Percentiles rank a stretch among this genome's conserved stretches.
Evolutionary conservation across 2,888 invertebrate species (phyloP).

Genomic region (Ischnus inquisitorius): DNA sequence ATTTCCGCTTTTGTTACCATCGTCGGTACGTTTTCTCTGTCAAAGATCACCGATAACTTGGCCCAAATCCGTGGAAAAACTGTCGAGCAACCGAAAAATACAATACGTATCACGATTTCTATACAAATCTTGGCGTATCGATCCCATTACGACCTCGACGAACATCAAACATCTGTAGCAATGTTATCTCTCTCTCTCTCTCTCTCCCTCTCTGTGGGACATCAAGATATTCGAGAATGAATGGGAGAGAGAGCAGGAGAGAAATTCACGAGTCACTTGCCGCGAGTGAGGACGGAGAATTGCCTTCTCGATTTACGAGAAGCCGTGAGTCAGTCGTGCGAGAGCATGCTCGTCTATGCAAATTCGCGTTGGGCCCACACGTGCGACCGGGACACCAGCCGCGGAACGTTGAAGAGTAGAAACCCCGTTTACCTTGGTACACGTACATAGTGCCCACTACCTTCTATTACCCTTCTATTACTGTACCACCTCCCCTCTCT

Average conservation of each 20-base stretch:
- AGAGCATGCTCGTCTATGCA: slow-evolving; percentile 25
- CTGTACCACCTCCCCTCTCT: neutral
- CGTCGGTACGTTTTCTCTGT: neutral
- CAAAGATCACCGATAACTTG: slow-evolving; percentile 1
- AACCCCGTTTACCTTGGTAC: slow-evolving; percentile 31
- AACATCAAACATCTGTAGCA: slow-evolving; percentile 11
- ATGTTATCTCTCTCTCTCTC: slow-evolving; percentile 6
- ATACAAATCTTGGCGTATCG: neutral
- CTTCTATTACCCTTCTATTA: slow-evolving; percentile 30
- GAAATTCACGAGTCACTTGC: slow-evolving; percentile 26
- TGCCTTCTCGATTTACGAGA: slow-evolving; percentile 20
- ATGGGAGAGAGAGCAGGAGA: neutral
- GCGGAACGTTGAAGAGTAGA: neutral
- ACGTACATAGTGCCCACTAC: slow-evolving; percentile 19
- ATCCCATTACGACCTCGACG: neutral
- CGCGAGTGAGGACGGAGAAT: neutral
- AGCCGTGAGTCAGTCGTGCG: slow-evolving; percentile 16
- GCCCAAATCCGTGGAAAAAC: neutral
- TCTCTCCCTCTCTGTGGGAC: no score
- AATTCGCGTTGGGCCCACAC: slow-evolving; percentile 3
- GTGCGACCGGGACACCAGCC: neutral
- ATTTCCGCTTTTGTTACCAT: neutral
- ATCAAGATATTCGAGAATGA: neutral
- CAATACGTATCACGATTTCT: neutral
- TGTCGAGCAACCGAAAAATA: slow-evolving; percentile 1